Conservation (phyloP, 1,140 invertebrate species). For the Delia radicum region DNA sequence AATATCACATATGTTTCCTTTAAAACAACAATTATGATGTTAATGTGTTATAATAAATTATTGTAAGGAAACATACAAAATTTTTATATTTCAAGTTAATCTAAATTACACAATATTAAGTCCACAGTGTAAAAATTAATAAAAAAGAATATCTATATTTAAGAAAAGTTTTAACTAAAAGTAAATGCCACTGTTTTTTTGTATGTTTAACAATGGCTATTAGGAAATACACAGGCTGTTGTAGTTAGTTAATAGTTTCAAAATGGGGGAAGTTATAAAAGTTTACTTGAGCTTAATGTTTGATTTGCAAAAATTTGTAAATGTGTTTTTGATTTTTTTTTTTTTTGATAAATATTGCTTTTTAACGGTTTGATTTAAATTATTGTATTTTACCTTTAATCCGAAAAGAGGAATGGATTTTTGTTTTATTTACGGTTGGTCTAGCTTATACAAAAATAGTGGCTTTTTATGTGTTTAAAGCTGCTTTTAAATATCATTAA, state of each 20-base stretch:
- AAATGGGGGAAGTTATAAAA: not conserved
- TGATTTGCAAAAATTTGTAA: not conserved
- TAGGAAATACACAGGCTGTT: not conserved
- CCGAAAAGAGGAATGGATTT: too few relatives aligned
- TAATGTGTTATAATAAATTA: not conserved
- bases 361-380: not conserved
- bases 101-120: conserved; percentile 1
- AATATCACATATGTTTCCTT: conserved; percentile 11
- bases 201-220: not conserved
- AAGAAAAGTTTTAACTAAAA: too few relatives aligned
- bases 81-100: not conserved
- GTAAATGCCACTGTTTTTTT: not conserved
- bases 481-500: conserved; percentile 55
- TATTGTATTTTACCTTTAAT: not conserved
- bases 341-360: conserved; percentile 17
- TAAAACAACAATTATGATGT: not conserved
- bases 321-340: not conserved
- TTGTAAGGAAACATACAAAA: not conserved
- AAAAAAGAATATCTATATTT: not conserved
- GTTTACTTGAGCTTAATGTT: not conserved
- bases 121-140: not conserved
- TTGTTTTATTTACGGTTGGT: not conserved
- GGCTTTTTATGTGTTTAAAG: not conserved
- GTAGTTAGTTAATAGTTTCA: not conserved
- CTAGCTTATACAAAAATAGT: not conserved